Evolutionary conservation across 2,888 invertebrate genomes (phyloP).

Genomic region (Chorisops tibialis): DNA sequence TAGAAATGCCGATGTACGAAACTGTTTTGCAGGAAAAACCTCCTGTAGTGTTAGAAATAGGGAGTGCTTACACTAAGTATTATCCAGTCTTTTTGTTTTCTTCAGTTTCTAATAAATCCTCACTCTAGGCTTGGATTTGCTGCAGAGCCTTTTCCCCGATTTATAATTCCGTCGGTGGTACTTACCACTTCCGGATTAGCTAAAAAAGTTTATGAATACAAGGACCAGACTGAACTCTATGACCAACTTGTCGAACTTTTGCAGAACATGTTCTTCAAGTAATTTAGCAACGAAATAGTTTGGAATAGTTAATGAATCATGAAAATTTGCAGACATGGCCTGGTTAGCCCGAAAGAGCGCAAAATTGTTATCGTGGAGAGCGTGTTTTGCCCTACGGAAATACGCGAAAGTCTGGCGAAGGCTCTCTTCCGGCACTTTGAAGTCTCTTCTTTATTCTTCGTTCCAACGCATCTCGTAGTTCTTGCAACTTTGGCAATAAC

Average conservation of each 20-base stretch:
- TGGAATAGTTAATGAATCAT: constrained; percentile 4
- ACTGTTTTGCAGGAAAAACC: constrained; percentile 82
- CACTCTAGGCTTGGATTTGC: constrained; percentile 81
- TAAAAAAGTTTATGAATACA: constrained; percentile 64
- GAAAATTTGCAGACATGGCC: constrained; percentile 64
- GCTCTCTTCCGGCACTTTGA: constrained; percentile 92
- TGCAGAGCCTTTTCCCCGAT: constrained; percentile 82
- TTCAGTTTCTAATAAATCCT: not conserved
- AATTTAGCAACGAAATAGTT: constrained; percentile 32
- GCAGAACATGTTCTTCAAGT: constrained; percentile 86
- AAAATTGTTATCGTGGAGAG: constrained; percentile 91
- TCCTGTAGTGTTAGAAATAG: constrained; percentile 86
- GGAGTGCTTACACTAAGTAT: constrained; percentile 87
- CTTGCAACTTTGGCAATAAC: constrained; percentile 78
- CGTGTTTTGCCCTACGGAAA: constrained; percentile 73
- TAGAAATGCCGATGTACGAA: constrained; percentile 73
- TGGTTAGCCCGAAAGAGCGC: constrained; percentile 90
- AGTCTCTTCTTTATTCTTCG: constrained; percentile 75
- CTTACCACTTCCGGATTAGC: constrained; percentile 61
- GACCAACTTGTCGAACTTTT: constrained; percentile 85
- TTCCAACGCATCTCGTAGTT: constrained; percentile 81
- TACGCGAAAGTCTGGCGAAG: constrained; percentile 84
- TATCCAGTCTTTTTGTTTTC: not conserved
- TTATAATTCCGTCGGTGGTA: constrained; percentile 78
- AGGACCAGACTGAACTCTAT: constrained; percentile 68